Evolutionary conservation across 1,140 invertebrate genomes (phyloP).

Genomic region (Apis dorsata): DNA sequence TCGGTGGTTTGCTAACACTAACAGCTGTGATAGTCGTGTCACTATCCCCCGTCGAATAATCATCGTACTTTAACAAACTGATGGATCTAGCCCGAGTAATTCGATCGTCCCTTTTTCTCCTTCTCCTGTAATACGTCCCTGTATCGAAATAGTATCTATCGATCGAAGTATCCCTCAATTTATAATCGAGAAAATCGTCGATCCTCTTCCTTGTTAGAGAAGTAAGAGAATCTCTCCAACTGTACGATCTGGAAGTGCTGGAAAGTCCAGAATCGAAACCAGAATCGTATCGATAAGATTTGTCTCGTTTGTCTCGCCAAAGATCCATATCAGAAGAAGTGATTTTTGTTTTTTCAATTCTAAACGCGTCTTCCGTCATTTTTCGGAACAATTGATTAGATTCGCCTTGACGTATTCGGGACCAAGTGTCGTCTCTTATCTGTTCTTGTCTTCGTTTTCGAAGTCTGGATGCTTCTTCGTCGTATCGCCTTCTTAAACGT

Average conservation of each 20-base stretch:
- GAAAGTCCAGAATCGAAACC: conserved; percentile 35
- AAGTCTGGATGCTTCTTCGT: conserved; percentile 45
- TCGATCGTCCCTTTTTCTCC: conserved; percentile 51
- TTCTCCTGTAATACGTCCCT: conserved; percentile 37
- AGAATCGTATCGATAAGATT: conserved; percentile 34
- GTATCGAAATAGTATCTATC: conserved; percentile 54
- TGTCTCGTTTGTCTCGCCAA: conserved; percentile 26
- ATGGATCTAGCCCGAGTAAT: conserved; percentile 56
- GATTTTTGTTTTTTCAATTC: neutral
- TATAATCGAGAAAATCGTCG: conserved; percentile 57
- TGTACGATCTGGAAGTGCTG: conserved; percentile 50
- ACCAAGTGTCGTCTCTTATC: conserved; percentile 58
- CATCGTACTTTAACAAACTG: conserved; percentile 59
- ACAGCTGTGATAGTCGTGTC: conserved; percentile 46
- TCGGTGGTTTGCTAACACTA: conserved; percentile 3
- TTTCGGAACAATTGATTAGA: conserved; percentile 44
- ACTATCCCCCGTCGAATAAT: conserved; percentile 55
- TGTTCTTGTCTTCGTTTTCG: conserved; percentile 54
- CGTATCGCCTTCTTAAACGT: conserved; percentile 42
- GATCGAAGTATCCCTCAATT: conserved; percentile 41
- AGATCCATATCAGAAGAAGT: conserved; percentile 27
- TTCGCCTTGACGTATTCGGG: conserved; percentile 44
- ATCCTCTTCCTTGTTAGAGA: conserved; percentile 35
- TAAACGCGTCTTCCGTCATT: conserved; percentile 16
- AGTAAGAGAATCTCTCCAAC: conserved; percentile 57